Evolutionary conservation across 2,888 invertebrate genomes (phyloP).

Genomic region (Bembecia ichneumoniformis): DNA sequence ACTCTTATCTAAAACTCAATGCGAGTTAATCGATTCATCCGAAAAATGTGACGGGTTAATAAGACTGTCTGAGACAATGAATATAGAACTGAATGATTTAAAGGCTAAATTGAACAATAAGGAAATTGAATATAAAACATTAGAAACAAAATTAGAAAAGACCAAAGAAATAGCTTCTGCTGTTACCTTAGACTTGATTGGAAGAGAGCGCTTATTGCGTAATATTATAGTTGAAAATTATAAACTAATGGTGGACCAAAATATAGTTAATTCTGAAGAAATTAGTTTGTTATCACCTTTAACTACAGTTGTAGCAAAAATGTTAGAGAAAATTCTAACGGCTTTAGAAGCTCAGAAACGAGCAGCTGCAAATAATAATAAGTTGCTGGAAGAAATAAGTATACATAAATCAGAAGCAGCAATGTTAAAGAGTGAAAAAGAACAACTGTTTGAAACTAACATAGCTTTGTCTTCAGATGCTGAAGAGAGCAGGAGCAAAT

Average conservation of each 20-base stretch:
- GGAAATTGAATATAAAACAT: conserved; percentile 39
- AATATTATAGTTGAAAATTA: conserved; percentile 29
- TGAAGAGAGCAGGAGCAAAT: conserved; percentile 22
- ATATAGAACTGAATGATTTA: conserved; percentile 30
- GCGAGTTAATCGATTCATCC: conserved; percentile 22
- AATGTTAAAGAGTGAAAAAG: conserved; percentile 17
- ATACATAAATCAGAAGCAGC: conserved; percentile 21
- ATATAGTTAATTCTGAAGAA: conserved; percentile 24
- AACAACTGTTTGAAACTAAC: conserved; percentile 23
- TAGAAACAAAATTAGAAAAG: conserved; percentile 41
- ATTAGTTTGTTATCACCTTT: conserved; percentile 25
- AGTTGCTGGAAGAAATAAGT: conserved; percentile 22
- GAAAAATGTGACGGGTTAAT: conserved; percentile 27
- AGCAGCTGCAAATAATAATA: conserved; percentile 13
- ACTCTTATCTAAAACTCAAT: conserved; percentile 27
- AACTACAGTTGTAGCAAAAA: conserved; percentile 21
- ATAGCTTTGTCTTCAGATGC: conserved; percentile 20
- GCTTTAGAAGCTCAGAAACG: conserved; percentile 9
- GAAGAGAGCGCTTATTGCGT: conserved; percentile 37
- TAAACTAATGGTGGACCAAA: conserved; percentile 27
- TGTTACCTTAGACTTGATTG: conserved; percentile 47
- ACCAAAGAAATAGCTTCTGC: conserved; percentile 47
- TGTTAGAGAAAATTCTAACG: conserved; percentile 24
- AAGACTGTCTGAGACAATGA: conserved; percentile 23
- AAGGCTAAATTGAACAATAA: conserved; percentile 29